Evolutionary conservation across 2,888 invertebrate genomes (phyloP).

Genomic region (Halictus ligatus): DNA sequence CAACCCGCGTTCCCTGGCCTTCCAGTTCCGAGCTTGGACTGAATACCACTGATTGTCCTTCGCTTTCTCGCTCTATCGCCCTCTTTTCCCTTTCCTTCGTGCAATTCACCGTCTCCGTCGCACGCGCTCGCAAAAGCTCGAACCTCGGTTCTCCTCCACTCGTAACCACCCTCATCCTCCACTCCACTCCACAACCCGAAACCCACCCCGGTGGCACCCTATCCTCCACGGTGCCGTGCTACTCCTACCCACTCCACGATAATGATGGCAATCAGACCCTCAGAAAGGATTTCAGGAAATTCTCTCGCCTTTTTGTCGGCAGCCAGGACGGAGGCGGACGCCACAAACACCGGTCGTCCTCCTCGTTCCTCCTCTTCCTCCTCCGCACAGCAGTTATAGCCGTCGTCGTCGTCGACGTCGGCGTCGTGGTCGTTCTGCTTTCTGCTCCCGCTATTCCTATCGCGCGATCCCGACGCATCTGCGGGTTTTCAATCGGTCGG

Average conservation of each 20-base stretch:
- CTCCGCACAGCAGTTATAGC: neutral
- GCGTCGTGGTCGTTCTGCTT: slow-evolving; percentile 9
- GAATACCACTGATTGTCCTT: slow-evolving; percentile 83
- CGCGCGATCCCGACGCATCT: slow-evolving; percentile 16
- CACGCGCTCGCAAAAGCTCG: slow-evolving; percentile 41
- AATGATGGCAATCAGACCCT: slow-evolving; percentile 84
- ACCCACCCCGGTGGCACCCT: slow-evolving; percentile 70
- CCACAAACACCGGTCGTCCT: slow-evolving; percentile 83
- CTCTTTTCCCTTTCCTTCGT: slow-evolving; percentile 48
- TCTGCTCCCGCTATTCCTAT: neutral
- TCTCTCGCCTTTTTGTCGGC: slow-evolving; percentile 85
- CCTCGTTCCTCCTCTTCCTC: slow-evolving; percentile 46
- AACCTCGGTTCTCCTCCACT: slow-evolving; percentile 62
- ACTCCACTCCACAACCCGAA: slow-evolving; percentile 62
- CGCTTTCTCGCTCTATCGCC: slow-evolving; percentile 71
- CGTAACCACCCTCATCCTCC: slow-evolving; percentile 68
- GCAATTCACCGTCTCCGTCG: slow-evolving; percentile 35
- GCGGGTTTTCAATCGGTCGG: neutral
- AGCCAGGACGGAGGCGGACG: slow-evolving; percentile 81
- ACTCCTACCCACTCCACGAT: slow-evolving; percentile 83
- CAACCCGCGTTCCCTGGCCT: slow-evolving; percentile 61
- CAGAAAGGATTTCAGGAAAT: slow-evolving; percentile 85
- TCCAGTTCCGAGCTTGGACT: slow-evolving; percentile 76
- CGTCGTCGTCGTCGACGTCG: slow-evolving; percentile 30
- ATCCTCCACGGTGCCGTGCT: slow-evolving; percentile 75